Evolutionary conservation across 2,113 vertebrate genomes (phyloP).

Genomic region (Brachyhypopomus occidentalis): DNA sequence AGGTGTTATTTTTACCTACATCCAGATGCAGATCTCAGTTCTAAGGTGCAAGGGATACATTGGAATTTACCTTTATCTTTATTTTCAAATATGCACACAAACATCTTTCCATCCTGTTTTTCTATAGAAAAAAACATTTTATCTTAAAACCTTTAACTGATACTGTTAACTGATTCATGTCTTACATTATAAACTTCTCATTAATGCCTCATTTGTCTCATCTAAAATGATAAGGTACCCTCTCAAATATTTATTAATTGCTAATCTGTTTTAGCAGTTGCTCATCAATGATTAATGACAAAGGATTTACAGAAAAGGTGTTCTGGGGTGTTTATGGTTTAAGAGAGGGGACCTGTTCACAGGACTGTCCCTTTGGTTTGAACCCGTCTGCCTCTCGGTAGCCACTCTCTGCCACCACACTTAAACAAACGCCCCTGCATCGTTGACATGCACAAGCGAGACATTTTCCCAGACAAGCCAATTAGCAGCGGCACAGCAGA

Average conservation of each 20-base stretch:
- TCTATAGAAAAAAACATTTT: not conserved
- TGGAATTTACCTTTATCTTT: not conserved
- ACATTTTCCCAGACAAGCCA: slow-evolving; percentile 44
- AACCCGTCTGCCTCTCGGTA: not conserved
- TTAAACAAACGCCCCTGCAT: slow-evolving; percentile 13
- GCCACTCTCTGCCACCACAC: slow-evolving; percentile 18
- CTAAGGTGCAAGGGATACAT: not conserved
- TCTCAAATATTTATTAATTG: slow-evolving; percentile 10
- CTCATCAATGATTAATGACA: not conserved
- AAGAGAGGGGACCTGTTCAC: slow-evolving; percentile 8
- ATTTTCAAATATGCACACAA: not conserved
- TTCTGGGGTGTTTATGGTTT: not conserved
- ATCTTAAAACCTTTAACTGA: not conserved
- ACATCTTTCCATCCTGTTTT: not conserved
- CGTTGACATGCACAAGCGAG: slow-evolving; percentile 41
- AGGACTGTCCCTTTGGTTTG: slow-evolving; percentile 12
- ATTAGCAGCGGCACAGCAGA: slow-evolving; percentile 43
- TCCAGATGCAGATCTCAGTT: not conserved
- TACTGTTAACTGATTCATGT: not conserved
- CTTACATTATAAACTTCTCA: not conserved
- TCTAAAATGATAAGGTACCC: not conserved
- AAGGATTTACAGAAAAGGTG: not conserved
- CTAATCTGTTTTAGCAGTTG: not conserved
- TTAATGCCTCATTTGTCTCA: not conserved
- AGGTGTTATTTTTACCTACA: not conserved